Evolutionary conservation across 2,797 vertebrate genomes (phyloP), one percentile per base, ranked within the genome.

Genomic region (Gadopsis marmoratus): DNA sequence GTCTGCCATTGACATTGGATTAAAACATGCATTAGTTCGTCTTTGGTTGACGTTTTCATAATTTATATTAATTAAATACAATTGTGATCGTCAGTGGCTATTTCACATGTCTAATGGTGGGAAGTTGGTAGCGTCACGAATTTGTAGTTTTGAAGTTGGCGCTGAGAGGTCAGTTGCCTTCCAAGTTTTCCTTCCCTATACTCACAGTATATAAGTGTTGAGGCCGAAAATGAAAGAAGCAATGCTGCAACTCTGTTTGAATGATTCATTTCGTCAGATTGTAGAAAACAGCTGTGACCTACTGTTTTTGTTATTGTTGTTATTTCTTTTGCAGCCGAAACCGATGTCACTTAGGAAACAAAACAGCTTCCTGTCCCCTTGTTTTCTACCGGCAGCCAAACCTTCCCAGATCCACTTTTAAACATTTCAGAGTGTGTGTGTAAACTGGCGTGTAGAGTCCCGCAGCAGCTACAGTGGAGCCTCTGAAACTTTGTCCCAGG

Each of bases 401-500:
- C 51, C 39, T 10, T 33, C 58, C 60, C 50, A 31, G 31, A 7
- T 58, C 21, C 50, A 29, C 72, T 56, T 67, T 67, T 23, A 56
- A 63, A 80, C 61, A 69, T 68, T 39, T 59, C 48, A 47, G 60
- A 21, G 14, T 33, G 48, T 13, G 33, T 17, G 17, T 7, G 53
- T 48, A 2, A 6, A 59, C 4, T 8, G 21, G 51, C 14, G 17
- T 7, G 51, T 48, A 1, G 37, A 56, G 37, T 65, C 51, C 62
- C 29, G 1, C 56, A 29, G 65, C 55, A 55, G 35, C 33, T 55
- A 4, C 64, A 63, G 47, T 12, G 8, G 48, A 72, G 59, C 54
- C 1, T n/a, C 68, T 63, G 29, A 73, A 72, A 80, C 73, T 79
- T 74, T 50, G 68, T 71, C 61, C 48, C 12, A 4, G 16, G 61